Base-by-base conservation (phyloP, 2,797 vertebrate genomes). In the Distichodus sexfasciatus region DNA sequence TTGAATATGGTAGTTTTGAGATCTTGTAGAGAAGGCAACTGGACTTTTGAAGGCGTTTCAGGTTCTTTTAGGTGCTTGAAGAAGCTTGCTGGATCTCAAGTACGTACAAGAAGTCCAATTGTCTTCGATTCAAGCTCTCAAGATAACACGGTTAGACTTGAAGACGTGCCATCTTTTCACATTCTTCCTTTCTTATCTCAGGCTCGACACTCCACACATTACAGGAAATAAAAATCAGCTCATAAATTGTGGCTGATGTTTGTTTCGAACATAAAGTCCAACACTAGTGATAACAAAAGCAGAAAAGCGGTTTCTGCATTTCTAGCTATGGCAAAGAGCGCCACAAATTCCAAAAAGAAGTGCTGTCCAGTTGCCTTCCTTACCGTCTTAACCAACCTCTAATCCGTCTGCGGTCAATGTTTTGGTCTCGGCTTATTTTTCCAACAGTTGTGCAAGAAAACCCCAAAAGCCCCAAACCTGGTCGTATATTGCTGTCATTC, bases 401-500 rank as follows among this genome's bases (percentile, higher is more conserved):
- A 70, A 76, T 73, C 60, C 57, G 69, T 81, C 71, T 69, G 65
- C 62, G 66, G 68, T 81, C 71, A 68, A 80, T 47, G 61, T 67
- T 67, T 82, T 76, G 44, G 76, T 81, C 79, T 77, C 41, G 31
- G 19, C 15, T 50, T 50, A 60, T 60, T 60, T 50, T 81, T 82
- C 79, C 81, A 74, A 72, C 58, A 71, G 66, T 86, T 62, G n/a
- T n/a, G 50, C 44, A 19, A 40, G 36, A 48, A 21, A 24, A 29
- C 31, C 50, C 53, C 53, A 38, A 59, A 68, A 59, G 53, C 75
- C 57, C 36, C n/a, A n/a, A n/a, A n/a, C n/a, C 78, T 69, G 75
- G 79, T 77, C 43, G 76, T 83, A 82, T 82, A 62, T 81, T 59
- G 66, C 77, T 75, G 54, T 72, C 53, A 62, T 75, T 80, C 79